A percentile compares a stretch with the other conserved stretches of the same genome.
Conservation (phyloP, 2,888 invertebrate genomes). For the Marasmarcha lunaedactyla region DNA sequence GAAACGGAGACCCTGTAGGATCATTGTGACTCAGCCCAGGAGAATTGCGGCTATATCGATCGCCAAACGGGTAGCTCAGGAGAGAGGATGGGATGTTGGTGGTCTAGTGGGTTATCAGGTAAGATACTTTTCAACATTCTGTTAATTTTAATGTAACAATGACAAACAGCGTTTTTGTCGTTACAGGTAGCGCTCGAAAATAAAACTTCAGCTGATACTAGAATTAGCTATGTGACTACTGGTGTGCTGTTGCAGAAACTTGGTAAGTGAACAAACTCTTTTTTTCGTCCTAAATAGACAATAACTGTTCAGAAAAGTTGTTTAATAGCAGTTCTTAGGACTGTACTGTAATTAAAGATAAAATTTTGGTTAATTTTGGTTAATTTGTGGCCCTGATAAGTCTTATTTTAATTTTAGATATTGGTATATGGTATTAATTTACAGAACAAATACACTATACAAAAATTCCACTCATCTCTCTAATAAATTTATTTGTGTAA, state of each 20-base stretch:
- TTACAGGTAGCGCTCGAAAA: conserved; percentile 78
- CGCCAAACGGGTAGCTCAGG: conserved; percentile 84
- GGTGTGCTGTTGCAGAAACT: conserved; percentile 88
- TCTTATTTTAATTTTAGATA: too few relatives aligned
- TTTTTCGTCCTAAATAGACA: background rate
- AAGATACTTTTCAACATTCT: conserved; percentile 1
- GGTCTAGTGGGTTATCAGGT: conserved; percentile 92
- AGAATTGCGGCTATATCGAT: conserved; percentile 94
- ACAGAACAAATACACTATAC: too few relatives aligned
- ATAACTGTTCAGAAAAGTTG: too few relatives aligned
- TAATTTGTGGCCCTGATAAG: too few relatives aligned
- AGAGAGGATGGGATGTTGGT: conserved; percentile 86
- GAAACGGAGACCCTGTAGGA: conserved; percentile 79
- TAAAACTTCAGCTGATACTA: conserved; percentile 73
- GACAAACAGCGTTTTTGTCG: too few relatives aligned
- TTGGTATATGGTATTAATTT: too few relatives aligned
- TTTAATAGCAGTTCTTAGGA: too few relatives aligned
- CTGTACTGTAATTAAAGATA: too few relatives aligned
- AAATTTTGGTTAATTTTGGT: too few relatives aligned
- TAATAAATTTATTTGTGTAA: too few relatives aligned
- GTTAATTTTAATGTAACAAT: background rate
- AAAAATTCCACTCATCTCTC: too few relatives aligned
- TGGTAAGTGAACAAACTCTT: conserved; percentile 29
- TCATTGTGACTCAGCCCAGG: conserved; percentile 93
- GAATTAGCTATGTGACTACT: conserved; percentile 89